These are phyloP conservation scores for Amphilophus citrinellus DNA, from an alignment of 2,113 vertebrate genomes.

Conservation along the genomic window DNA sequence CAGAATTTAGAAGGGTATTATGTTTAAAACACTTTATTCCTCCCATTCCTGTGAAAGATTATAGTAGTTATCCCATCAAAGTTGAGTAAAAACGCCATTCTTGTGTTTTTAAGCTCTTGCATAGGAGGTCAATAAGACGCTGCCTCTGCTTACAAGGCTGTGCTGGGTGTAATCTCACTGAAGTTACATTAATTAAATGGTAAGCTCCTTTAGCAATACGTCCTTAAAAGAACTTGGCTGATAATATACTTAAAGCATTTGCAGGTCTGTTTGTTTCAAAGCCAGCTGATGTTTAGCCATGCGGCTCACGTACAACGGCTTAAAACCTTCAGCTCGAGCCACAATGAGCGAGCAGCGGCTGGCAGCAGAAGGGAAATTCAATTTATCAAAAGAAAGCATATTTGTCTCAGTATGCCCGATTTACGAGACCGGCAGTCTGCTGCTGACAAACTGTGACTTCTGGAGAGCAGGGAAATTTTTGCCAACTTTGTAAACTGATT, in stretches of 20 bases:
- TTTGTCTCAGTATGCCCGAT: slow-evolving; percentile 42
- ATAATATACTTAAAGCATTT: slow-evolving; percentile 97
- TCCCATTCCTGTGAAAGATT: slow-evolving; percentile 94
- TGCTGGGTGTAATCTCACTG: slow-evolving; percentile 95
- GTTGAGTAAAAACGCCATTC: slow-evolving; percentile 97
- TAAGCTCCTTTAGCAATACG: slow-evolving; percentile 99
- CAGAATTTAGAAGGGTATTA: slow-evolving; percentile 91
- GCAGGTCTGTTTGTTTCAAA: slow-evolving; percentile 93
- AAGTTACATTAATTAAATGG: slow-evolving; percentile 99
- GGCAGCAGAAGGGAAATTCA: slow-evolving; percentile 60
- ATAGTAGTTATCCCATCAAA: slow-evolving; percentile 99
- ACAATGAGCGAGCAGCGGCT: slow-evolving; percentile 85
- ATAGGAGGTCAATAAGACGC: slow-evolving; percentile 96
- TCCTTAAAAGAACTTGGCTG: slow-evolving; percentile 96
- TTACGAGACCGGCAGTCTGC: neutral
- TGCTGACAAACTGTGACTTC: neutral
- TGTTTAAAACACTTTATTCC: slow-evolving; percentile 94
- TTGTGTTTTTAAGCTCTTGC: slow-evolving; percentile 97
- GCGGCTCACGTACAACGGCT: slow-evolving; percentile 92
- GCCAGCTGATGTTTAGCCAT: slow-evolving; percentile 87
- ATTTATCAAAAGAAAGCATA: slow-evolving; percentile 72
- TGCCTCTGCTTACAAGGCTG: slow-evolving; percentile 93
- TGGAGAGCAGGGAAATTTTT: neutral
- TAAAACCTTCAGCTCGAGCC: slow-evolving; percentile 86
- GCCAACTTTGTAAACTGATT: neutral